Evolutionary conservation across 2,888 invertebrate species (phyloP).

Genomic region (Fabriciana adippe): DNA sequence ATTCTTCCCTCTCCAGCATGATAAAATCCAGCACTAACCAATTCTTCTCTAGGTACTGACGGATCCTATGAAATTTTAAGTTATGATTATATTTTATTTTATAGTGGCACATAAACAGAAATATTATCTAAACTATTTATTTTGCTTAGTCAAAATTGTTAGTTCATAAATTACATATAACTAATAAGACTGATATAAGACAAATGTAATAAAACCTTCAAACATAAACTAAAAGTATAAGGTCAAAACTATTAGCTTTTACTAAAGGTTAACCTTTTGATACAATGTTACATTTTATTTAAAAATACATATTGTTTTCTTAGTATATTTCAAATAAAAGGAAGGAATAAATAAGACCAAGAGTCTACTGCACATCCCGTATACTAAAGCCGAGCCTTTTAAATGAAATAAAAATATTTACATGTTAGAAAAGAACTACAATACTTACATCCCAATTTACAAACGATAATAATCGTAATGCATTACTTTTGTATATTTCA

Average conservation of each 20-base stretch:
- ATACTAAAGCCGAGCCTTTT: too few relatives aligned
- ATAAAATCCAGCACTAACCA: constrained; percentile 93
- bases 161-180: too few relatives aligned
- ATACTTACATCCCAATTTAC: constrained; percentile 87
- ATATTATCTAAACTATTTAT: not conserved
- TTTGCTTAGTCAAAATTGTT: too few relatives aligned
- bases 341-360: too few relatives aligned
- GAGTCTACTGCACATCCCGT: too few relatives aligned
- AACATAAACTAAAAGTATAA: constrained; percentile 14
- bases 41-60: constrained; percentile 84
- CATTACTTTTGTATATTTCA: constrained; percentile 81
- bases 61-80: constrained; percentile 53
- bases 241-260: constrained; percentile 11
- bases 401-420: constrained; percentile 25
- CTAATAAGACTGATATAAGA: too few relatives aligned
- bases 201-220: constrained; percentile 1
- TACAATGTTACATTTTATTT: not conserved
- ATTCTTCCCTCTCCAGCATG: constrained; percentile 87
- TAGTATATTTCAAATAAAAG: too few relatives aligned
- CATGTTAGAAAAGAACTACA: constrained; percentile 16
- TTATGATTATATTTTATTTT: not conserved
- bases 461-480: constrained; percentile 86
- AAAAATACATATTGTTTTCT: too few relatives aligned
- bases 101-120: too few relatives aligned
- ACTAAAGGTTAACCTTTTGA: not conserved